phyloP scores from a whole-genome alignment of 2,888 invertebrate genomes.

The Agriopis marginaria region DNA sequence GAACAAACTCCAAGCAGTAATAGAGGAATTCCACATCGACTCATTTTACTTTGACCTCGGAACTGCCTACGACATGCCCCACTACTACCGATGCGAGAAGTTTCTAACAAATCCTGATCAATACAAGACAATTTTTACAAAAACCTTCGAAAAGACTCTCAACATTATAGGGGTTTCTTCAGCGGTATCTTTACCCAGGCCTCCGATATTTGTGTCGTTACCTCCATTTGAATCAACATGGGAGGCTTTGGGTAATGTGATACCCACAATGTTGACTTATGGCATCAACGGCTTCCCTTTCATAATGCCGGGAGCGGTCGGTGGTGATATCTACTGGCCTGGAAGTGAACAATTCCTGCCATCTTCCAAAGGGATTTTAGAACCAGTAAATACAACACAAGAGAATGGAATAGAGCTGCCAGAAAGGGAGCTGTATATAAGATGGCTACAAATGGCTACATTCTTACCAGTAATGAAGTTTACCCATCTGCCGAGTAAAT shows the following conservation, averaged over 20 bases:
- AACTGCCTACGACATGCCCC: conserved; percentile 94
- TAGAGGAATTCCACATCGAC: conserved; percentile 92
- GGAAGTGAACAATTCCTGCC: conserved; percentile 85
- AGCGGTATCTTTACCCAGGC: conserved; percentile 92
- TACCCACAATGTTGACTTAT: conserved; percentile 95
- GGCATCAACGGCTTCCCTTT: conserved; percentile 97
- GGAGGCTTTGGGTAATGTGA: conserved; percentile 93
- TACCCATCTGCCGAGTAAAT: conserved; percentile 95
- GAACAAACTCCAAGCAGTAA: conserved; percentile 89
- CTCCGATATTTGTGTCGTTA: conserved; percentile 94
- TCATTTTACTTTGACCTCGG: conserved; percentile 94
- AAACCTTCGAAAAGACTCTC: conserved; percentile 87
- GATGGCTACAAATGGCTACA: conserved; percentile 96
- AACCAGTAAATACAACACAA: conserved; percentile 65
- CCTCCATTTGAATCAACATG: conserved; percentile 95
- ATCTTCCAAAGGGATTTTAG: conserved; percentile 79
- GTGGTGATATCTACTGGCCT: conserved; percentile 93
- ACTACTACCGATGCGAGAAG: conserved; percentile 92
- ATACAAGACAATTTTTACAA: conserved; percentile 91
- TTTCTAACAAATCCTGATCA: conserved; percentile 92
- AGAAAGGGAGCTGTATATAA: conserved; percentile 93
- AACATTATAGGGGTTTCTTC: conserved; percentile 93
- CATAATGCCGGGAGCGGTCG: conserved; percentile 96
- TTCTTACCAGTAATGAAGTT: conserved; percentile 97
- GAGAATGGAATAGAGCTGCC: conserved; percentile 86